Evolutionary conservation across 1,140 invertebrate genomes (phyloP), one percentile per base, ranked within the genome.

Genomic region (Stratiolaelaps scimitus): DNA sequence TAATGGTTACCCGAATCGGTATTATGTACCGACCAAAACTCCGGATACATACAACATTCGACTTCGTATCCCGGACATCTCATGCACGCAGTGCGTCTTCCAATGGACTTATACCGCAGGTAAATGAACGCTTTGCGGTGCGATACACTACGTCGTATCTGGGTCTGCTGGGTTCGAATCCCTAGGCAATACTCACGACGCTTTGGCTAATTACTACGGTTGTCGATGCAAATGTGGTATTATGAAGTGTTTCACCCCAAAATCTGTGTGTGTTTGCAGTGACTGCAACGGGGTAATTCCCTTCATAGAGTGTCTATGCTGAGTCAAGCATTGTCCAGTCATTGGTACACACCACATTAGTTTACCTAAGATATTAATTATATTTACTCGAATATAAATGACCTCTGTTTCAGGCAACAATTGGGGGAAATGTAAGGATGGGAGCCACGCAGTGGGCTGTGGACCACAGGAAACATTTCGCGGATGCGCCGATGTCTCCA

Each of bases 391-490:
- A n/a, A n/a, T n/a, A n/a, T n/a, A n/a, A n/a, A n/a, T n/a, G n/a
- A n/a, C n/a, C n/a, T n/a, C n/a, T n/a, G n/a, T 65, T 67, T 43
- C 30, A 74, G 73, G 70, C 13, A 72, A 73, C 29, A 69, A 65
- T 47, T 75, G 73, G 73, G 71, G 72, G 0, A 64, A 67, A 5
- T 75, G 86, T 71, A 78, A 78, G 26, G 83, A 87, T 71, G 84
- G 84, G 6, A 71, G 70, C 0, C 67, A 67, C 7, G 71, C 69
- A 26, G 68, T 26, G 17, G 74, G 74, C 7, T 75, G 74, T 67
- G 74, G 74, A 5, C 69, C 68, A n/a, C 74, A 75, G 65, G 74
- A 74, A 68, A 70, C 73, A 6, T 75, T 72, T 48, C 67, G 71
- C 10, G 69, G 69, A 47, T 74, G 73, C 29, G 70, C 71, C 0